Evolutionary conservation across 2,888 invertebrate species (phyloP), one percentile per base, ranked within the genome.

Genomic region (Mesorhabditis belari): DNA sequence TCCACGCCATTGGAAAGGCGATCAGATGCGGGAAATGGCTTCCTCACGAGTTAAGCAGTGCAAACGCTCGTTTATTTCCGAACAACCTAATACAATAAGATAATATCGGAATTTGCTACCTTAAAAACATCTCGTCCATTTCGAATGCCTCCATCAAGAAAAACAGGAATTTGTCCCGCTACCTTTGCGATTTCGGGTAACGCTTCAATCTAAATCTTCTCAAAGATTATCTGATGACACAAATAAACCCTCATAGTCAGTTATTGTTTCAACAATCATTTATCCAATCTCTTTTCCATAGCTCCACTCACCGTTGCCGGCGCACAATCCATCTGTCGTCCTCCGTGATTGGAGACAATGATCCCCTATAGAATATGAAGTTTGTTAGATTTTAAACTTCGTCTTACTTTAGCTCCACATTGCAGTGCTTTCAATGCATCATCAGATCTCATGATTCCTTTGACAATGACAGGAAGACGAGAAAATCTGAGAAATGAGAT

Each of bases 331-430:
- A 92, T 83, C 83, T 94, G 94, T 64, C 77, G 61, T 0, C 89
- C 94, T 2, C 94, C 94, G 81, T 94, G 94, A 82, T 94, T 94
- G 0, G 93, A 94, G 3, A 95, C 93, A 64, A 91, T 85, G 60
- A 94, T 87, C 0, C 87, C 94, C 3, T 87, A 84, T n/a, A n/a
- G n/a, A 53, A 88, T 90, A 4, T 91, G 92, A 58, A 86, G 84
- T 70, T 90, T 84, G 3, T 84, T 85, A 35, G 12, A 17, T 35
- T 35, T 17, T 35, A n/a, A n/a, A 35, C 12, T 17, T 35, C n/a
- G n/a, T 35, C n/a, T n/a, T 17, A 35, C 44, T n/a, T 35, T 35
- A 17, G 44, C 44, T n/a, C 44, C 44, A n/a, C 44, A 35, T n/a
- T 17, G 12, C n/a, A 35, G 12, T 0, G 89, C 92, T 73, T 87